Evolutionary conservation across 2,888 invertebrate genomes (phyloP), one percentile per base, ranked within the genome.

Genomic region (Himalopsyche anomala): DNA sequence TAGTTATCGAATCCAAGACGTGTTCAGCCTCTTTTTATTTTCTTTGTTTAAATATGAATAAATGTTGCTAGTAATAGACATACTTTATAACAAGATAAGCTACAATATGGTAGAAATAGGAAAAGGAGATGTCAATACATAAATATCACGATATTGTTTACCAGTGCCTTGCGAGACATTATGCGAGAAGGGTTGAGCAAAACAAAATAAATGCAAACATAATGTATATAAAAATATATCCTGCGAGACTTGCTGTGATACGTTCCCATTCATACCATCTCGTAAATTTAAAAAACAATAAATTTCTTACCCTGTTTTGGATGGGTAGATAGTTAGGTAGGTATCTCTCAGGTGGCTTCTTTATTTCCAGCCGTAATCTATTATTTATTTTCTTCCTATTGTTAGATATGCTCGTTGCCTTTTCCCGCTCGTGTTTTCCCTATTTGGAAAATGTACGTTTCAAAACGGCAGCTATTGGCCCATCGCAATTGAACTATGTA

Each of bases 281-380:
- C 87, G 86, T 87, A 87, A 86, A 87, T 87, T 86, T 85, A 62
- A 74, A 87, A 87, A 87, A 87, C 86, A 87, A 87, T 87, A 87
- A 86, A 87, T 87, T 86, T 79, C 84, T 82, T 84, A 84, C 83
- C 80, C 84, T 86, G 86, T 84, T 82, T 82, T 69, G 86, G 86
- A 87, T 86, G 85, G 83, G 86, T 36, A 36, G 38, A 42, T 80
- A 80, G 80, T 38, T 28, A 40, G 40, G 38, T 38, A 80, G 38
- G 80, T 84, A 86, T 82, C 80, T 87, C 85, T 87, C 87, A 42
- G 82, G 83, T 74, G 84, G 79, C 82, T 84, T 79, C 87, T 86
- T 81, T 85, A 84, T 87, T 85, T 86, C 82, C 74, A 74, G 80
- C 85, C 85, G 79, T 84, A 79, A 85, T 84, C 81, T 85, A 87